Base-by-base conservation (phyloP, 2,113 vertebrate species). In the Caracal caracal region DNA sequence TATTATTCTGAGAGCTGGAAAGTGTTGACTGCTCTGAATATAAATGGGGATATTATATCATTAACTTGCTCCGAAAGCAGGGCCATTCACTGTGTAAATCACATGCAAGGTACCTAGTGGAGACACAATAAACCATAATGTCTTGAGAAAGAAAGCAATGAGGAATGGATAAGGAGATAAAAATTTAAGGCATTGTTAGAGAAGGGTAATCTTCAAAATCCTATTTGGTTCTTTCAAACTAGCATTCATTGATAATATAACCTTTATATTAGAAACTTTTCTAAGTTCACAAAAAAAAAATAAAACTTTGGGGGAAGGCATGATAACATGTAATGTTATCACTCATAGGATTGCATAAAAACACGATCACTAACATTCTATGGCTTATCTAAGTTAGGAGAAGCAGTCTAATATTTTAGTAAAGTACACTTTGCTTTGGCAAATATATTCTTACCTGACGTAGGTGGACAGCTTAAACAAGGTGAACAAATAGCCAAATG, bases 21-120 rank as follows among this genome's bases (percentile, higher is more conserved):
- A 98, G 97, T 98, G 98, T 98, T 98, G 98, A 98, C 99, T 98
- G 98, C 96, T 98, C 98, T 99, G 99, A 99, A 99, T 99, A 99
- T 99, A 99, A 99, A 99, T 99, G 98, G 98, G 98, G 97, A 99
- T 99, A 99, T 99, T 99, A 99, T 99, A 99, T 99, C 98, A 99
- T 99, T 99, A 99, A 98, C 97, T 99, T 98, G 97, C 98, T 99
- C 99, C 98, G 96, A 99, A 99, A 99, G 98, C 98, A 99, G 98
- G 98, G 96, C 98, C 98, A 98, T 98, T 99, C 98, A 98, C 97
- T 95, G 98, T 98, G 97, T 98, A 98, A 98, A 99, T 99, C 98
- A 98, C 98, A 98, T 94, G 96, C 98, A 98, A 98, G 98, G 98
- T 98, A 98, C 97, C 98, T 98, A 96, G 97, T 97, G 90, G 98